Conservation (phyloP, 2,113 vertebrate genomes). For the Dipodomys ordii region DNA sequence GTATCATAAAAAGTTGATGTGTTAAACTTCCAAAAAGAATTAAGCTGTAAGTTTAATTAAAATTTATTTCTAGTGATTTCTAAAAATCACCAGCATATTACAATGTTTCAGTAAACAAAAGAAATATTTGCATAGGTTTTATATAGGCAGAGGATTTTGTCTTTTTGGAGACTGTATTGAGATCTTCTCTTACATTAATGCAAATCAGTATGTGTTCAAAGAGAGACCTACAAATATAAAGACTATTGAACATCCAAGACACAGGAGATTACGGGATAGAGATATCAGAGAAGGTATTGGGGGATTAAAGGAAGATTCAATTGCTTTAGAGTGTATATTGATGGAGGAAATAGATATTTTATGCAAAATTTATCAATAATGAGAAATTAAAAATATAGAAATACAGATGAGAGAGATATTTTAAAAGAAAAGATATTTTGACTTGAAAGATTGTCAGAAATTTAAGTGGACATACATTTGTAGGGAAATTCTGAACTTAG, state of each 20-base stretch:
- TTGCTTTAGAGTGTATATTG: not conserved
- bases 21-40: constrained; percentile 1
- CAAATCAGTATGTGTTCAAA: not conserved
- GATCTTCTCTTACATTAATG: not conserved
- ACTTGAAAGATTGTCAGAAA: not conserved
- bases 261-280: not conserved
- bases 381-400: not conserved
- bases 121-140: constrained; percentile 17
- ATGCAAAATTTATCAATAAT: not conserved
- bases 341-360: not conserved
- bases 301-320: not conserved
- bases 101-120: not conserved
- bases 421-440: not conserved
- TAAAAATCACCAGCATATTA: not conserved
- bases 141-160: not conserved
- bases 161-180: not conserved
- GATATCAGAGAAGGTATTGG: not conserved
- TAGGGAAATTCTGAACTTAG: not conserved
- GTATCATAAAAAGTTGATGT: not conserved
- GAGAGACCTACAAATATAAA: not conserved
- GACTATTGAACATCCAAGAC: not conserved
- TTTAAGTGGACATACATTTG: not conserved
- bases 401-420: not conserved
- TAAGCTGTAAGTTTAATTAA: constrained; percentile 21
- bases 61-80: not conserved